Percentiles rank a stretch among this genome's conserved stretches.
These are phyloP conservation scores for Eulemur albifrons DNA, from an alignment of 2,797 vertebrate genomes.

Conservation along the genomic window DNA sequence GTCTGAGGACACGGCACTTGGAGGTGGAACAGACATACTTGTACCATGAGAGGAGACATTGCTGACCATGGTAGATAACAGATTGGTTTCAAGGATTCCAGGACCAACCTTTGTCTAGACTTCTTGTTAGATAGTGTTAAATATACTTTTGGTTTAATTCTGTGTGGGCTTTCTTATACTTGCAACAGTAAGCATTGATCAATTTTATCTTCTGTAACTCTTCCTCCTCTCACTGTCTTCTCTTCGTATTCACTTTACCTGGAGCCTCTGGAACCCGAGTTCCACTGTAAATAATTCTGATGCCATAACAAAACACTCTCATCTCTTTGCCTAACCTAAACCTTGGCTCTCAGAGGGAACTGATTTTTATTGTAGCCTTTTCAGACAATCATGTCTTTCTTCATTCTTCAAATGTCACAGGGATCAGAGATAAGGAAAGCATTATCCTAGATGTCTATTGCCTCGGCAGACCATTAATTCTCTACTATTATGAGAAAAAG, in stretches of 20 bases:
- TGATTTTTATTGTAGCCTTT: not conserved
- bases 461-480: not conserved
- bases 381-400: not conserved
- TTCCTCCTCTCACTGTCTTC: not conserved
- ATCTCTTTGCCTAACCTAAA: not conserved
- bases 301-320: not conserved
- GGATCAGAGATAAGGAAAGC: not conserved
- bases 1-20: not conserved
- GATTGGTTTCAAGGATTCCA: not conserved
- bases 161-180: not conserved
- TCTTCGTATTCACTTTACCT: not conserved
- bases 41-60: not conserved
- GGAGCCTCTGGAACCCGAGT: not conserved
- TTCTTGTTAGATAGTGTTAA: not conserved
- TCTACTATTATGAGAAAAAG: not conserved
- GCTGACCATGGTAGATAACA: not conserved
- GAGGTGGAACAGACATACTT: not conserved
- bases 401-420: conserved; percentile 11
- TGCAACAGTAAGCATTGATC: not conserved
- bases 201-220: not conserved
- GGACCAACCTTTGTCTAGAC: not conserved
- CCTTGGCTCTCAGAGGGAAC: not conserved
- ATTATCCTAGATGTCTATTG: not conserved
- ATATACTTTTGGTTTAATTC: not conserved
- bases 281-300: not conserved